Evolutionary conservation across 2,797 vertebrate genomes (phyloP).

Genomic region (Sebastiscus tertius): DNA sequence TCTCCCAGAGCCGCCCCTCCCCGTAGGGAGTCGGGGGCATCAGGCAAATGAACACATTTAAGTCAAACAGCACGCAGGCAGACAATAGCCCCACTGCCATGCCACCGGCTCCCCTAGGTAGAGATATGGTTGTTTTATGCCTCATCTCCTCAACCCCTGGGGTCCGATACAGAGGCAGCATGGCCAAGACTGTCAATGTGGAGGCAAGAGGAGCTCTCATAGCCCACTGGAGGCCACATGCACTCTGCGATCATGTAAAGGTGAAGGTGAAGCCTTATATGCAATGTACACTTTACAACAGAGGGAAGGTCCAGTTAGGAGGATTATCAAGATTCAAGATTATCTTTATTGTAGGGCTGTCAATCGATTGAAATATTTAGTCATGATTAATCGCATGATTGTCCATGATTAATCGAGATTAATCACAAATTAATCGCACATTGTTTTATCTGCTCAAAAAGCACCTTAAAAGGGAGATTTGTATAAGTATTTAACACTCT

Average conservation of each 20-base stretch:
- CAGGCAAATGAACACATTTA: conserved; percentile 87
- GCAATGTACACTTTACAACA: conserved; percentile 7
- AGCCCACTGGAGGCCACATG: conserved; percentile 60
- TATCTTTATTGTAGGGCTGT: too few species aligned
- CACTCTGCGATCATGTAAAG: conserved; percentile 50
- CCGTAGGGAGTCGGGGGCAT: conserved; percentile 74
- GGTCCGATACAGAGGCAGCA: conserved; percentile 69
- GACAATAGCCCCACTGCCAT: conserved; percentile 74
- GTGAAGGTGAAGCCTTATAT: conserved; percentile 29
- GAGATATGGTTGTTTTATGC: conserved; percentile 81
- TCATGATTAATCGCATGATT: too few species aligned
- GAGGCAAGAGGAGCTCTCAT: conserved; percentile 61
- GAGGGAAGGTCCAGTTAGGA: background rate
- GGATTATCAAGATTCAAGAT: background rate
- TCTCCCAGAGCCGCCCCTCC: conserved; percentile 71
- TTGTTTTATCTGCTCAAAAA: too few species aligned
- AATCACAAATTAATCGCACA: too few species aligned
- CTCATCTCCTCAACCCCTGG: conserved; percentile 77
- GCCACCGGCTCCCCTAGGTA: conserved; percentile 77
- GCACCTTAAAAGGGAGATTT: too few species aligned
- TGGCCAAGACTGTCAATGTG: conserved; percentile 74
- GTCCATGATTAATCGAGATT: too few species aligned
- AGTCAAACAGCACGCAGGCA: conserved; percentile 82
- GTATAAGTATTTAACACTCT: too few species aligned
- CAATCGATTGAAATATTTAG: too few species aligned